Evolutionary conservation across 2,113 vertebrate genomes (phyloP), one percentile per base, ranked within the genome.

Genomic region (Cyprinodon variegatus): DNA sequence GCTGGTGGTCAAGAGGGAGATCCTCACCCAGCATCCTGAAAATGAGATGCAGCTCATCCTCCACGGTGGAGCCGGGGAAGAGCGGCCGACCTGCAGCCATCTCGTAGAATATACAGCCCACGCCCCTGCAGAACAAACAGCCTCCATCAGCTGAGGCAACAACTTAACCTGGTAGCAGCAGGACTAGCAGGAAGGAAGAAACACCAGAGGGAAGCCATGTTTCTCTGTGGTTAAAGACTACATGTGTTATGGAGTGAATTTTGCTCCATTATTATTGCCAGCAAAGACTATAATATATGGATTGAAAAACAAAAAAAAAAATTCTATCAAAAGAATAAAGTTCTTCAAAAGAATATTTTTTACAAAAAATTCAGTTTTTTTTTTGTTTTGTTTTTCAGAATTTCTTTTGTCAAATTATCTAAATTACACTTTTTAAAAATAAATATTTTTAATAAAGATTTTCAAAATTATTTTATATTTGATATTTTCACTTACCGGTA

Each of bases 21-120:
- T 3, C 38, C 87, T 96, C 94, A 99, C 98, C 98, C 77, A 99
- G 92, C 86, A 99, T 94, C 91, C 98, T 95, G 90, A 99, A 99
- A 90, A 99, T 99, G 85, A 99, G 95, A 91, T 99, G 98, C 84
- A 99, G 94, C 86, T 99, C 98, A 78, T 99, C 98, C 94, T 99
- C 98, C 75, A 99, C 98, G 0, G 98, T 98, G 0, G 98, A 99
- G 79, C 98, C 98, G 65, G 98, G 98, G 89, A 99, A 99, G 22
- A 99, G 95, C 46, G 98, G 97, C 92, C 97, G 96, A 93, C 98
- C 98, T 74, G 97, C 98, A 82, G 97, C 97, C 98, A 99, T 99
- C 94, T 99, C 98, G 83, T 98, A 99, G 94, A 99, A 99, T 93
- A 99, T 99, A 90, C 98, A 99, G 59, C 98, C 98, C 3, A 99